These are phyloP conservation scores for Ceratina australensis DNA, from an alignment of 1,140 invertebrate species.

Conservation along the genomic window DNA sequence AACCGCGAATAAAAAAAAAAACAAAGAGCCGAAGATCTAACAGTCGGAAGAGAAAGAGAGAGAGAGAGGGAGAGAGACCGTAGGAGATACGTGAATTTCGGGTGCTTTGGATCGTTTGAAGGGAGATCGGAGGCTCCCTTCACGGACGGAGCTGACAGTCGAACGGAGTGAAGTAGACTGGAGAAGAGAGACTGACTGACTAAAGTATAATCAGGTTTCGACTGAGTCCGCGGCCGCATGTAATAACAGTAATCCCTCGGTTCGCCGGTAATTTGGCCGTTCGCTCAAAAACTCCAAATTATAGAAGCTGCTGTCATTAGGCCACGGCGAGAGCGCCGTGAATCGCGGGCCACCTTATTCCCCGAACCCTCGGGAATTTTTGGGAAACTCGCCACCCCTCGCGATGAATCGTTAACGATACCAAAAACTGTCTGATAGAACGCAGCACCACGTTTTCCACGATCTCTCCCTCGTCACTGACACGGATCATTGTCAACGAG, in stretches of 20 bases:
- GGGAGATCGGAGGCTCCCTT: constrained; percentile 36
- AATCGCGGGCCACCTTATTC: constrained; percentile 65
- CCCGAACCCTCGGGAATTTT: constrained; percentile 73
- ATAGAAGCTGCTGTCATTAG: constrained; percentile 79
- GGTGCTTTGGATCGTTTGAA: constrained; percentile 45
- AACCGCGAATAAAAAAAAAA: too few relatives aligned
- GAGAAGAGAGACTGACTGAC: constrained; percentile 69
- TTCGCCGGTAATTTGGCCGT: constrained; percentile 77
- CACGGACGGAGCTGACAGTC: constrained; percentile 70
- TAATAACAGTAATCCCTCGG: constrained; percentile 79
- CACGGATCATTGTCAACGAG: neutral
- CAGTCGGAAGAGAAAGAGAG: neutral
- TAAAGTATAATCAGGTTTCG: constrained; percentile 77
- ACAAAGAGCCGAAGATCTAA: neutral
- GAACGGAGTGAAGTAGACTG: constrained; percentile 65
- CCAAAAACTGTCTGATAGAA: constrained; percentile 1
- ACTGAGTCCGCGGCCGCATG: constrained; percentile 73
- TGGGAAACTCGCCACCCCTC: constrained; percentile 62
- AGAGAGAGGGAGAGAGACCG: neutral
- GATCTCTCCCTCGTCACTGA: neutral
- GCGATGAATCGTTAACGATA: constrained; percentile 51
- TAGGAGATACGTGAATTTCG: constrained; percentile 1
- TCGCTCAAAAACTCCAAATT: constrained; percentile 79
- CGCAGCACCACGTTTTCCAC: neutral
- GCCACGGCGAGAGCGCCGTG: constrained; percentile 58